phyloP scores from a whole-genome alignment of 2,113 vertebrate genomes.

The Callipepla squamata region DNA sequence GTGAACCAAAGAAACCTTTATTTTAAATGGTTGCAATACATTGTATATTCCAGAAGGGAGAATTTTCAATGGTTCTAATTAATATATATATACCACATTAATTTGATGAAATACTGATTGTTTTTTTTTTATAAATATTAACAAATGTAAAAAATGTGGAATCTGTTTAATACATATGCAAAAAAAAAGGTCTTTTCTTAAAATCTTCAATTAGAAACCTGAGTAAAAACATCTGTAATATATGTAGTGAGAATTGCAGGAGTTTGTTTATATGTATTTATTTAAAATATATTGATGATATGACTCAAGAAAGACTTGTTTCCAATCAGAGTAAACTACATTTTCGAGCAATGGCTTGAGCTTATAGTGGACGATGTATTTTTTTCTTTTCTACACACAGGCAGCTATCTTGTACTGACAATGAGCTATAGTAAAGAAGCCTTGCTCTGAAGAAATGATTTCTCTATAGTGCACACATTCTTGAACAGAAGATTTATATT shows the following conservation, averaged over 20 bases:
- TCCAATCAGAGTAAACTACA: neutral
- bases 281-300: neutral
- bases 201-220: neutral
- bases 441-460: slow-evolving; percentile 35
- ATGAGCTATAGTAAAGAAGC: neutral
- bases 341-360: neutral
- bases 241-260: neutral
- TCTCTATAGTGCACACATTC: slow-evolving; percentile 29
- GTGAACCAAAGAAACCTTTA: neutral
- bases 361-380: neutral
- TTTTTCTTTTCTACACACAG: slow-evolving; percentile 24
- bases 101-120: neutral
- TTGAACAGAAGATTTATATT: slow-evolving; percentile 66
- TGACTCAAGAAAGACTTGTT: neutral
- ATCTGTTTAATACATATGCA: neutral
- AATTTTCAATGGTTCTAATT: neutral
- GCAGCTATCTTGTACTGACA: slow-evolving; percentile 5
- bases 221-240: neutral
- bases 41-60: neutral
- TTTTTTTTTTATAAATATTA: neutral
- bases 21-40: neutral
- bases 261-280: neutral
- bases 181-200: neutral
- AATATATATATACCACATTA: neutral
- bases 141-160: neutral